Base-by-base conservation (phyloP, 2,113 vertebrate species). In the Pygoscelis adeliae region DNA sequence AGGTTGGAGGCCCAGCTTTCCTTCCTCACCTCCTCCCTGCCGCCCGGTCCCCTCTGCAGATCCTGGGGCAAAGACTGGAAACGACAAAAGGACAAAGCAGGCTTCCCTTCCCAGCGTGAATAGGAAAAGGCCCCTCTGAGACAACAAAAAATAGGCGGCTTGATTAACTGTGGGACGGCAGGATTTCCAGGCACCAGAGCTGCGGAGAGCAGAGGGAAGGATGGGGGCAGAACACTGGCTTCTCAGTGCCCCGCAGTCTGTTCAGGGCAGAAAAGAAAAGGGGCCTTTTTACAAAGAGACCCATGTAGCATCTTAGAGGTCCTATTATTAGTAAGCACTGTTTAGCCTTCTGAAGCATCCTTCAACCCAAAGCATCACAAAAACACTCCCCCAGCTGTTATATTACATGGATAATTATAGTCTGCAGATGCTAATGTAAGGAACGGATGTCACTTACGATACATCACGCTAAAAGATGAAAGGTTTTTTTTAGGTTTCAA, bases 351-450 rank as follows among this genome's bases (percentile, higher is more conserved):
- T 26, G 2, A 74, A 91, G 67, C 78, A 88, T 83, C 86, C 87
- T 61, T 80, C 85, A 82, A 58, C 46, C 71, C 82, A 76, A 70
- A 86, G 63, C 87, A 83, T 95, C 80, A 69, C 72, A 52, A 80
- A 65, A 89, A 17, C 63, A 49, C 73, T 87, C 69, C 78, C 52
- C 70, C 82, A 94, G 93, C 87, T 84, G 87, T 83, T 96, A 27
- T 29, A 77, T 53, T 92, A 79, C 79, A 78, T 91, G 95, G 86
- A 69, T 97, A 96, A 96, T 92, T 96, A 87, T n/a, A 78, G 73
- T 70, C 90, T 94, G 76, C 79, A 90, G 90, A 93, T 78, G 85
- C 73, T 95, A 95, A 89, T 38, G 89, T 90, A 85, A 83, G 89
- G 93, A 87, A 84, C 5, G 38, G 81, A 62, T 93, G 87, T 96